Conservation (phyloP, 2,113 vertebrate genomes). For the Delphinapterus leucas region DNA sequence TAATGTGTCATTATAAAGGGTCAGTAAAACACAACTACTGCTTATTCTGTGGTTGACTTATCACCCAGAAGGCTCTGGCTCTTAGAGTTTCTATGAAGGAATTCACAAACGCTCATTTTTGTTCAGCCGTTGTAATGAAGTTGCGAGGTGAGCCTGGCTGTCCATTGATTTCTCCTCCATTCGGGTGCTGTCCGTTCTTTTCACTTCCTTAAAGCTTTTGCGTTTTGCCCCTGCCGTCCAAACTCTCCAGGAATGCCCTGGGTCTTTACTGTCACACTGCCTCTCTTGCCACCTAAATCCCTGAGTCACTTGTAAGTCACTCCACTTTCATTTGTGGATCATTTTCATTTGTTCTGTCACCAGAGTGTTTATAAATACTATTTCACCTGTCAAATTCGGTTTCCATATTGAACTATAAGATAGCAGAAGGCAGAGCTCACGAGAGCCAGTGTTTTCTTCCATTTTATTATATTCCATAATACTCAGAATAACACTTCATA, state of each 20-base stretch:
- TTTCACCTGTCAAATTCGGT: neutral
- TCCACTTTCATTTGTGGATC: neutral
- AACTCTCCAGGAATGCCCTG: fast-evolving
- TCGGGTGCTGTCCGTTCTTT: fast-evolving
- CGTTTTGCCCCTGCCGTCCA: fast-evolving
- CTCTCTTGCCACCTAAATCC: neutral
- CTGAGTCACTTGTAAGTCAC: neutral
- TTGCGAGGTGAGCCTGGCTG: fast-evolving
- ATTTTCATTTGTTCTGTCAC: neutral
- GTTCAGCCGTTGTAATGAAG: fast-evolving
- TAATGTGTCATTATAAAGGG: neutral
- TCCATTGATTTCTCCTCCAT: fast-evolving
- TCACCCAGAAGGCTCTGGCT: neutral
- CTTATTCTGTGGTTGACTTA: neutral
- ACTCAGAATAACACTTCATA: neutral
- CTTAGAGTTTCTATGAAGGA: neutral
- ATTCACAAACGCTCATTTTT: neutral
- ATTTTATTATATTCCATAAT: neutral
- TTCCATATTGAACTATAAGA: neutral
- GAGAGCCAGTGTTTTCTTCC: neutral
- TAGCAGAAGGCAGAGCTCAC: neutral
- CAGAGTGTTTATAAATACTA: neutral
- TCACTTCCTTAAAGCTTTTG: neutral
- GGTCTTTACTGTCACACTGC: fast-evolving
- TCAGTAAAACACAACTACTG: neutral